phyloP scores from a whole-genome alignment of 2,797 vertebrate species.

The Platyrinchus mystaceus region DNA sequence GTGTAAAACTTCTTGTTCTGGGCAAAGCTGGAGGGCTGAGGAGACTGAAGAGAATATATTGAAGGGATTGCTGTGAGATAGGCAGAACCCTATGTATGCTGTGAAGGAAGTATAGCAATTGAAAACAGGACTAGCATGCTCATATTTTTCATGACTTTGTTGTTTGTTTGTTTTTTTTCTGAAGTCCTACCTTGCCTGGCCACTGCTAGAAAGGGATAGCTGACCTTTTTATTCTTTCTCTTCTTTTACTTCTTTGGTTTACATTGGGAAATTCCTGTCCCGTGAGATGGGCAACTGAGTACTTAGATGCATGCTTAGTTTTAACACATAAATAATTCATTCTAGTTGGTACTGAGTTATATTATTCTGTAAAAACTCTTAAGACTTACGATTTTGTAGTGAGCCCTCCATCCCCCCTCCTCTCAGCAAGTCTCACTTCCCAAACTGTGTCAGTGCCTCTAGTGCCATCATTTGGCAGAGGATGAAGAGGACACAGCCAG shows the following conservation, averaged over 20 bases:
- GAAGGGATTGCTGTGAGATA: not conserved
- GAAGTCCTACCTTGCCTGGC: not conserved
- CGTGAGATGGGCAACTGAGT: not conserved
- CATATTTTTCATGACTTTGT: not conserved
- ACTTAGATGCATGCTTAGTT: not conserved
- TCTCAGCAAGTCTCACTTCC: not conserved
- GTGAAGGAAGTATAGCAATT: not conserved
- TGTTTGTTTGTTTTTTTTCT: not conserved
- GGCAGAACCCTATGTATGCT: not conserved
- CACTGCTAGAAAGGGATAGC: not conserved
- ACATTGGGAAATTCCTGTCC: not conserved
- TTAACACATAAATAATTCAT: not conserved
- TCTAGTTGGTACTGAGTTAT: not conserved
- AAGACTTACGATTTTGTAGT: not conserved
- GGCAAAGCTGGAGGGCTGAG: not conserved
- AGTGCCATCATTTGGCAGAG: constrained; percentile 30
- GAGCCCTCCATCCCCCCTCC: not conserved
- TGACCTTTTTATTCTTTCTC: not conserved
- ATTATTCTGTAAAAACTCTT: not conserved
- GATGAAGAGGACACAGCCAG: not conserved
- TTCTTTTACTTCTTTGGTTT: not conserved
- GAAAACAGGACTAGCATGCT: not conserved
- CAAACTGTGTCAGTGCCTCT: not conserved
- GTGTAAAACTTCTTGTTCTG: not conserved
- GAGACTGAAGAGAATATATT: not conserved